phyloP scores from a whole-genome alignment of 2,113 vertebrate species.

The Ochotona curzoniae region DNA sequence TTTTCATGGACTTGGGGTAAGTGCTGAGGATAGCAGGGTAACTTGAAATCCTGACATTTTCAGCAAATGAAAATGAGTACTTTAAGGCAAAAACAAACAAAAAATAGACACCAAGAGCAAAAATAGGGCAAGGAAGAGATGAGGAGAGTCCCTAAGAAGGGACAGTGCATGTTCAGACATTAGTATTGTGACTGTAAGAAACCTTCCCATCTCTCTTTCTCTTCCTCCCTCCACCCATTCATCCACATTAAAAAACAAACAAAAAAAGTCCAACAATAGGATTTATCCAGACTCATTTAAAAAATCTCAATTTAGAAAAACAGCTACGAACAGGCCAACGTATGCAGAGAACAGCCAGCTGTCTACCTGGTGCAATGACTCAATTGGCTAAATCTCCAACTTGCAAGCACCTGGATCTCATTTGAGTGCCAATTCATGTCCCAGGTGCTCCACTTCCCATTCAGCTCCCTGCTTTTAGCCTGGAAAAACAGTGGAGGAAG shows the following conservation, averaged over 20 bases:
- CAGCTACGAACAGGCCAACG: too few species aligned
- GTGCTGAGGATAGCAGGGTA: too few species aligned
- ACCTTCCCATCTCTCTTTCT: background rate
- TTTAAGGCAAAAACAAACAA: background rate
- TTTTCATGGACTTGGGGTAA: background rate
- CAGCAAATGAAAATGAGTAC: too few species aligned
- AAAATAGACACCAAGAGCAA: background rate
- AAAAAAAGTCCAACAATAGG: background rate
- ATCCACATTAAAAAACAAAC: background rate
- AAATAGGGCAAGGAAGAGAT: background rate
- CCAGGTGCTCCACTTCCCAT: too few species aligned
- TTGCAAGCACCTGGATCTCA: too few species aligned
- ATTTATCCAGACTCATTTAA: background rate
- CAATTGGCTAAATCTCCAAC: too few species aligned
- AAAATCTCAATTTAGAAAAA: background rate
- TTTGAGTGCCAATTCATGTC: too few species aligned
- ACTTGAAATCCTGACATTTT: background rate
- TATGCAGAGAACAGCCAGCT: too few species aligned
- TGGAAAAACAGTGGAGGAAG: too few species aligned
- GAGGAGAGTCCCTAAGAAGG: background rate
- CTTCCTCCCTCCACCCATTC: background rate
- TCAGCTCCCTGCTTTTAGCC: too few species aligned
- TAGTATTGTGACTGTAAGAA: background rate
- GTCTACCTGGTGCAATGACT: background rate
- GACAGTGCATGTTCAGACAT: background rate